Evolutionary conservation across 2,888 invertebrate species (phyloP), one percentile per base, ranked within the genome.

Genomic region (Chrysolina americana): DNA sequence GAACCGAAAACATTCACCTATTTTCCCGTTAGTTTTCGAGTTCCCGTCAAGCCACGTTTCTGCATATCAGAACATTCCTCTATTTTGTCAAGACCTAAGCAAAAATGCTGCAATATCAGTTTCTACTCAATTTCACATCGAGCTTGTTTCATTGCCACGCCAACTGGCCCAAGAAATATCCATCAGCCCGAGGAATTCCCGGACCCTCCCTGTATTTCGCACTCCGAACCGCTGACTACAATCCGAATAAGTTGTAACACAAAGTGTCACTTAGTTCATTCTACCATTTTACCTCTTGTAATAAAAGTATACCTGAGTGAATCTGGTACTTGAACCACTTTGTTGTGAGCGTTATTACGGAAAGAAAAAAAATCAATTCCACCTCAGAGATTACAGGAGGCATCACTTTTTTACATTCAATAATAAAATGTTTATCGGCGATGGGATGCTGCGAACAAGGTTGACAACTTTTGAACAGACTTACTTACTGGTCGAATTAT

Each of bases 321-420:
- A 59, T 59, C 59, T 59, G 59, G 59, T 59, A 59, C 59, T 59
- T 59, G 59, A 59, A n/a, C 59, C 59, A 59, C 59, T 59, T 59
- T 28, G 36, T 59, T 59, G 59, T 28, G 59, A 59, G 59, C 23
- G 59, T 59, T n/a, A 59, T 15, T 28, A 59, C 23, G 28, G 59
- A 59, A 9, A n/a, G 59, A 59, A n/a, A 59, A 59, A 59, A 59
- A 59, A 28, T 28, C 13, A 59, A 28, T 59, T 28, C 28, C 15
- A 23, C 59, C n/a, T 59, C 36, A 59, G 23, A 59, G 59, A 59
- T 59, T 59, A 59, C 23, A 36, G 59, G 59, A 59, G 59, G 59
- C 36, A 59, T 59, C 36, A 59, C 28, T 50, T 59, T 59, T 59
- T 59, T 59, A 59, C 59, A 59, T 59, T 59, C 59, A n/a, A 28